Evolutionary conservation across 1,140 invertebrate species (phyloP).

Genomic region (Drosophila pallidifrons): DNA sequence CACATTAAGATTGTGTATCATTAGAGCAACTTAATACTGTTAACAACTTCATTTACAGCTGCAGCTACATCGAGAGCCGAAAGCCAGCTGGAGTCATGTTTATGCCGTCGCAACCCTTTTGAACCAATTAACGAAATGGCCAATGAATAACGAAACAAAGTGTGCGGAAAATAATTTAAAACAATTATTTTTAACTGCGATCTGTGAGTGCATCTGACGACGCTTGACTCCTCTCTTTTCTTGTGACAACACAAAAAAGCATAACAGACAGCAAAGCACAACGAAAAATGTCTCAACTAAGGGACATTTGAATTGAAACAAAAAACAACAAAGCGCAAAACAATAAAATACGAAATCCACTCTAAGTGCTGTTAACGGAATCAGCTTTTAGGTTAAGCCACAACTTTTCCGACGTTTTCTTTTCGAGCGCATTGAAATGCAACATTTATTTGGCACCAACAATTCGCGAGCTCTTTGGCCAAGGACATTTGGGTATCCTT

Average conservation of each 20-base stretch:
- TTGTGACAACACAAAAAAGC: neutral
- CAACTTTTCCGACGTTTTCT: constrained; percentile 54
- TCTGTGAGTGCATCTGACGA: constrained; percentile 13
- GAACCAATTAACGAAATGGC: constrained; percentile 24
- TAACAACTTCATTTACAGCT: constrained; percentile 39
- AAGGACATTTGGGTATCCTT: constrained; percentile 41
- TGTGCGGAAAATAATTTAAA: constrained; percentile 8
- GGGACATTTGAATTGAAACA: constrained; percentile 55
- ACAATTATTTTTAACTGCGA: constrained; percentile 7
- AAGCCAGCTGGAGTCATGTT: constrained; percentile 15
- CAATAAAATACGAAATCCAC: constrained; percentile 11
- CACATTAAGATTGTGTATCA: constrained; percentile 9
- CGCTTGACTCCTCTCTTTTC: neutral
- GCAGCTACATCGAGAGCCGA: neutral
- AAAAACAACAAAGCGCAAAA: constrained; percentile 19
- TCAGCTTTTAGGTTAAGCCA: constrained; percentile 35
- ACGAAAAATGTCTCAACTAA: constrained; percentile 21
- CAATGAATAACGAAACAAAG: constrained; percentile 27
- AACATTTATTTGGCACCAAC: constrained; percentile 49
- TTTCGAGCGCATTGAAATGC: constrained; percentile 44
- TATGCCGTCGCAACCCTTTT: constrained; percentile 9
- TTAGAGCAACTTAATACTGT: constrained; percentile 10
- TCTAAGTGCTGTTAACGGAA: constrained; percentile 44
- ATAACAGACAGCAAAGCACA: constrained; percentile 12
- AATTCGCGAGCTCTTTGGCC: constrained; percentile 15